Base-by-base conservation (phyloP, 2,113 vertebrate species). In the Calidris pygmaea region DNA sequence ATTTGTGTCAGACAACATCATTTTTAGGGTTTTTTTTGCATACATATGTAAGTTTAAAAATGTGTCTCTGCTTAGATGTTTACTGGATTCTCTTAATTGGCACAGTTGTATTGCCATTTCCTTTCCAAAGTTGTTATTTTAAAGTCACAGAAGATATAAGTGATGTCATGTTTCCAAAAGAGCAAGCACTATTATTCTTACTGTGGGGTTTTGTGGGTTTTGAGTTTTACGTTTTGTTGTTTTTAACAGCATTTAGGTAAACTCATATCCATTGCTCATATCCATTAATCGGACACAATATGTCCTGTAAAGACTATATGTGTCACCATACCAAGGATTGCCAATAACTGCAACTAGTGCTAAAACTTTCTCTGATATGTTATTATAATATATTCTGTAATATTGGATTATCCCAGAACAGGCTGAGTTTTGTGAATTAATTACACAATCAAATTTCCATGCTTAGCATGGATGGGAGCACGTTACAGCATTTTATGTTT, bases 151-250 rank as follows among this genome's bases (percentile, higher is more conserved):
- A 26, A 58, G 2, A 6, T 34, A 1, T 29, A 87, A 74, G 15
- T 63, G 1, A 52, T 29, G 18, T 65, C 7, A 34, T 34, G 30
- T 47, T 82, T 86, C 55, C 73, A 63, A 52, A 83, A 4, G 32
- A 79, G 21, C 29, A 58, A 67, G 10, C 21, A 34, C 39, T 47
- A 19, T 55, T 77, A 26, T 24, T 50, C 14, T 63, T 73, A n/a
- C 14, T 10, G 13, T 39, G 29, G 3, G 1, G 1, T 1, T 65
- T 66, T 76, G 23, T 4, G 39, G 0, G 15, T 39, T 55, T 35
- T 45, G 6, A 58, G 32, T 1, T 75, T 85, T 37, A 27, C 37
- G 14, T 62, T 60, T 76, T 62, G 9, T 30, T 34, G 7, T 4
- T 50, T 78, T 55, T 66, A 67, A 23, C 41, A 78, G 8, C 14